Percentiles rank a stretch among this genome's conserved stretches.
These are phyloP conservation scores for Elysia crispata DNA, from an alignment of 2,888 invertebrate genomes.

Conservation along the genomic window DNA sequence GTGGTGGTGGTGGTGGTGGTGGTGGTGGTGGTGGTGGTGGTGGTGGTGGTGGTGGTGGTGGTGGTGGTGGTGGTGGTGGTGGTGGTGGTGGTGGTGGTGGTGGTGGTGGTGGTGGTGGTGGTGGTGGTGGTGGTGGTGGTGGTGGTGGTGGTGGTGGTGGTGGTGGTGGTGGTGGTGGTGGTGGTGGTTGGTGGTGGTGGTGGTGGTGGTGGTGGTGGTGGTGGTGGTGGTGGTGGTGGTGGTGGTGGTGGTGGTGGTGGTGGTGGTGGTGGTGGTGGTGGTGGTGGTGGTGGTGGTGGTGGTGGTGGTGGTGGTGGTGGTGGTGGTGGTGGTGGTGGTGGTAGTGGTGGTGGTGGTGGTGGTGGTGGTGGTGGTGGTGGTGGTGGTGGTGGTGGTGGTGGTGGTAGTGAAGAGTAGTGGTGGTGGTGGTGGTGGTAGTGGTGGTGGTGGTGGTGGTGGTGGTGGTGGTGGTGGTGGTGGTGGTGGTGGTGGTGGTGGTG, in stretches of 20 bases:
- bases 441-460: not conserved
- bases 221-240: not conserved
- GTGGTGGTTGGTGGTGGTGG: no score
- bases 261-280: not conserved
- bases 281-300: not conserved
- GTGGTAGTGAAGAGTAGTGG: no score
- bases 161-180: not conserved
- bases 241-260: conserved; percentile 4
- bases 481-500: conserved; percentile 4
- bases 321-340: not conserved
- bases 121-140: not conserved
- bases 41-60: conserved; percentile 9
- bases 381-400: not conserved
- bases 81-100: not conserved
- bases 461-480: not conserved
- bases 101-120: not conserved
- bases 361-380: not conserved
- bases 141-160: conserved; percentile 4
- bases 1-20: no score
- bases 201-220: not conserved
- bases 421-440: not conserved
- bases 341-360: not conserved
- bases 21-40: conserved; percentile 9
- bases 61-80: conserved; percentile 9
- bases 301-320: not conserved